These are phyloP conservation scores for Nematostella vectensis DNA, from an alignment of 92 coral and sea anemone species.

Conservation along the genomic window DNA sequence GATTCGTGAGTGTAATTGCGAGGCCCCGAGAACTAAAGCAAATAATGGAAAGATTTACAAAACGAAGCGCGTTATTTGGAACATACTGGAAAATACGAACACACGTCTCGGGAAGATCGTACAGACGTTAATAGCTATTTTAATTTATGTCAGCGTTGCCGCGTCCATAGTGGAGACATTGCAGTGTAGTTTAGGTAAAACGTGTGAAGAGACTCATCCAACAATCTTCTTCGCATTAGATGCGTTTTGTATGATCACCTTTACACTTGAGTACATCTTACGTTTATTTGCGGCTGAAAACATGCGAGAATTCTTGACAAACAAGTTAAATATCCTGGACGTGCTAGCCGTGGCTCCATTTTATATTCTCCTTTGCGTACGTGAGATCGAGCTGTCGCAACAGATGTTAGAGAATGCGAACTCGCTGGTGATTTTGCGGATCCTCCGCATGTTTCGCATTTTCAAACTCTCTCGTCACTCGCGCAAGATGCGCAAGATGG, in stretches of 20 bases:
- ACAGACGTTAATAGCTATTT: slow-evolving; percentile 56
- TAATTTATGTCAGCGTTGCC: slow-evolving; percentile 67
- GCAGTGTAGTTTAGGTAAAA: slow-evolving; percentile 31
- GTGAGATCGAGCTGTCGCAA: slow-evolving; percentile 24
- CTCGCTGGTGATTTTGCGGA: slow-evolving; percentile 66
- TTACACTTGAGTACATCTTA: slow-evolving; percentile 66
- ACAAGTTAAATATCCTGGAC: slow-evolving; percentile 72
- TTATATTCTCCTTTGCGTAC: slow-evolving; percentile 48
- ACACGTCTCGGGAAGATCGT: slow-evolving; percentile 41
- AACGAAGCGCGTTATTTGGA: slow-evolving; percentile 37
- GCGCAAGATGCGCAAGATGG: slow-evolving; percentile 74
- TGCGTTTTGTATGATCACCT: slow-evolving; percentile 60
- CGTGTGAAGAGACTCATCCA: slow-evolving; percentile 61
- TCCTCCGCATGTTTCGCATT: slow-evolving; percentile 75
- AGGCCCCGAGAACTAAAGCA: neutral
- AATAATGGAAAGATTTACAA: neutral
- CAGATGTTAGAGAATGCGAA: slow-evolving; percentile 47
- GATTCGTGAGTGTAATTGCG: slow-evolving; percentile 4
- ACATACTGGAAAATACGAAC: slow-evolving; percentile 55
- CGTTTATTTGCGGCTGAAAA: slow-evolving; percentile 73
- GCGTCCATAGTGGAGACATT: slow-evolving; percentile 63
- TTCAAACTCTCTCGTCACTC: slow-evolving; percentile 92
- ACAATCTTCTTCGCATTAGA: slow-evolving; percentile 51
- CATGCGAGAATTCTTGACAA: slow-evolving; percentile 36
- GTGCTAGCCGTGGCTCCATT: slow-evolving; percentile 72